phyloP scores from a whole-genome alignment of 2,113 vertebrate species.

The Rhabdornis inornatus region DNA sequence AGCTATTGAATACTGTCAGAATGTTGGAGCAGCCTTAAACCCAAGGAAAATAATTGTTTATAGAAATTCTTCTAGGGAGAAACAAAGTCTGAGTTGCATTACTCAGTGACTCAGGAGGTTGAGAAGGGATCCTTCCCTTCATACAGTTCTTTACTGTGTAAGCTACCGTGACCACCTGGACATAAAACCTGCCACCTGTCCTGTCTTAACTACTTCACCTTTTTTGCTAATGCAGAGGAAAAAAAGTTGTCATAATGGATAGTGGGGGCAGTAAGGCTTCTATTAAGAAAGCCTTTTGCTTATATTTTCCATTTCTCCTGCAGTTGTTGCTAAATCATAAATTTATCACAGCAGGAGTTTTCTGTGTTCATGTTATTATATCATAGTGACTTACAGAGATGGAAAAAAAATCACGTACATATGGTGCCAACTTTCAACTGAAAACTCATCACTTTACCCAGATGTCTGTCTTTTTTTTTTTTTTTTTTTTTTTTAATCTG shows the following conservation, averaged over 20 bases:
- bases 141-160: background rate
- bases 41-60: background rate
- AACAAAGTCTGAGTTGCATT: background rate
- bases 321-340: conserved; percentile 23
- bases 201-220: background rate
- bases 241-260: background rate
- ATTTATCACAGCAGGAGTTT: conserved; percentile 28
- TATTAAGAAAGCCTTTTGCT: background rate
- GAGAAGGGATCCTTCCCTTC: background rate
- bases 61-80: background rate
- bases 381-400: background rate
- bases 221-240: background rate
- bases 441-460: background rate
- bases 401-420: background rate
- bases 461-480: background rate
- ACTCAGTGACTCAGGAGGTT: background rate
- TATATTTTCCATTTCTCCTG: conserved; percentile 31
- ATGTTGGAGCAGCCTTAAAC: background rate
- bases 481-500: background rate
- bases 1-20: background rate
- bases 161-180: background rate
- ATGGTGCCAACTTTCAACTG: background rate
- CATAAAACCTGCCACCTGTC: background rate
- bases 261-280: background rate
- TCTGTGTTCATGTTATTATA: background rate